These are phyloP conservation scores for Scaptomyza caliginosa DNA, from an alignment of 2,888 invertebrate species.

Conservation along the genomic window DNA sequence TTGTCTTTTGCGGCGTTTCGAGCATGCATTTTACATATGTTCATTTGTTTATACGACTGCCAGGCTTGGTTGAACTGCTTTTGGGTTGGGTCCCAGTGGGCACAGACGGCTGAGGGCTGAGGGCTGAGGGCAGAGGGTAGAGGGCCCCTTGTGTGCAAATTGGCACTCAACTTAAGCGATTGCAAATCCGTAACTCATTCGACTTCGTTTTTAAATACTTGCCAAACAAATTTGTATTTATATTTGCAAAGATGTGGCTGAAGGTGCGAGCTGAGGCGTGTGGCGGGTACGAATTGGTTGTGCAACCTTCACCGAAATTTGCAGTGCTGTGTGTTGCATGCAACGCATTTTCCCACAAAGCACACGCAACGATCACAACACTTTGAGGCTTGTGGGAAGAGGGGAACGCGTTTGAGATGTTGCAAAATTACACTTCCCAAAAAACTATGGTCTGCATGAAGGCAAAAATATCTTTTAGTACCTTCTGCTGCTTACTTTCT, in stretches of 20 bases:
- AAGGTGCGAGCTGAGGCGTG: not conserved
- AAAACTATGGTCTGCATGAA: too few species aligned
- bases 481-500: too few species aligned
- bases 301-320: slow-evolving; percentile 67
- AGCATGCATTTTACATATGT: slow-evolving; percentile 77
- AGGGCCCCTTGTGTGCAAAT: slow-evolving; percentile 58
- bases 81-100: not conserved
- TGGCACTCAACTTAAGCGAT: slow-evolving; percentile 78
- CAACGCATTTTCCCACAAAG: slow-evolving; percentile 60
- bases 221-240: slow-evolving; percentile 58
- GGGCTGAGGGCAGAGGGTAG: not conserved
- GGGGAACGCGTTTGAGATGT: slow-evolving; percentile 5
- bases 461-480: too few species aligned
- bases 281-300: slow-evolving; percentile 13
- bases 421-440: slow-evolving; percentile 41
- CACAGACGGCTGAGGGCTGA: slow-evolving; percentile 7
- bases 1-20: slow-evolving; percentile 38
- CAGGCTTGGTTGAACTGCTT: slow-evolving; percentile 1
- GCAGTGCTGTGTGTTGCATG: slow-evolving; percentile 30
- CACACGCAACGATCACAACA: slow-evolving; percentile 18
- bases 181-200: slow-evolving; percentile 82
- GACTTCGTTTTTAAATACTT: slow-evolving; percentile 63
- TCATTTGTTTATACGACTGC: slow-evolving; percentile 76
- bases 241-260: not conserved
- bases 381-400: not conserved